These are phyloP conservation scores for Siderastrea siderea DNA, from an alignment of 92 coral and sea anemone genomes.

Conservation along the genomic window DNA sequence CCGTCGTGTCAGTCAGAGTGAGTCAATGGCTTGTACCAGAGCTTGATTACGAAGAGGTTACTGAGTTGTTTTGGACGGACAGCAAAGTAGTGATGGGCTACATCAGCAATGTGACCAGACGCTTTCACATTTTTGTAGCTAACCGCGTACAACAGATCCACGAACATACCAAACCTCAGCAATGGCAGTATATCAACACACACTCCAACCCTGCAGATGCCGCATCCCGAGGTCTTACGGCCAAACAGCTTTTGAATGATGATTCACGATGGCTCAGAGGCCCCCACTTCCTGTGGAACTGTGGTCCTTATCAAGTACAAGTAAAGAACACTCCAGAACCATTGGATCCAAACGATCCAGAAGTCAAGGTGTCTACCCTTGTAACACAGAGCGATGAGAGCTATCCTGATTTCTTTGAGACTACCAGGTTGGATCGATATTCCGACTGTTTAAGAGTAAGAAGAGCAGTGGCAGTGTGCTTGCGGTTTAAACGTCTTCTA, in stretches of 20 bases:
- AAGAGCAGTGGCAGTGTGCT: constrained; percentile 19
- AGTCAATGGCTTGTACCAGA: too few species aligned
- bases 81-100: too few species aligned
- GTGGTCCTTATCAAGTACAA: not conserved
- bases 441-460: constrained; percentile 16
- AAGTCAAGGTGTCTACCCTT: not conserved
- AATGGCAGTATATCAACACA: not conserved
- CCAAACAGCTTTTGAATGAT: not conserved
- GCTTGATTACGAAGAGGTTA: too few species aligned
- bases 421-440: constrained; percentile 2
- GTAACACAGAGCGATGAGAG: not conserved
- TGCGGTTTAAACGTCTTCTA: not conserved
- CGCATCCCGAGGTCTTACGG: constrained; percentile 15
- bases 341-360: not conserved
- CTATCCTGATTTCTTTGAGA: not conserved
- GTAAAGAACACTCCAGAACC: not conserved
- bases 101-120: too few species aligned
- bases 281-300: not conserved
- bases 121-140: too few species aligned
- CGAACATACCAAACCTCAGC: too few species aligned
- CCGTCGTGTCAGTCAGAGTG: too few species aligned
- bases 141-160: too few species aligned
- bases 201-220: constrained; percentile 17
- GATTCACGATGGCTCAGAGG: not conserved
- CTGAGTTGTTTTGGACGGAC: too few species aligned